These are phyloP conservation scores for Rhynchopsitta pachyrhyncha DNA, from an alignment of 2,113 vertebrate species.

Conservation along the genomic window DNA sequence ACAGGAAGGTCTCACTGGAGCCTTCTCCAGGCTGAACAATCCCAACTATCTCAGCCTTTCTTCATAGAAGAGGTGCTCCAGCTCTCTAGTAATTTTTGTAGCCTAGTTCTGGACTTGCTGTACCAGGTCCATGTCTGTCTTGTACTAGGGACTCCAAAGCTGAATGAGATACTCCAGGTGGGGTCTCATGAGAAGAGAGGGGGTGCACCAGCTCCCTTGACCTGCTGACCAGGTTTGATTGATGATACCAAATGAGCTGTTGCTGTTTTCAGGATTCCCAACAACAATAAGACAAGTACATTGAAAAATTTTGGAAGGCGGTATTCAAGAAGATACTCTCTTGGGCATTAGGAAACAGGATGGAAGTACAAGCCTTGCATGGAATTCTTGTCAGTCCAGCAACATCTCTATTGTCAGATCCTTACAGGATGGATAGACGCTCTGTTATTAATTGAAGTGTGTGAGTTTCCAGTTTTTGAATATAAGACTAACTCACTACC, in stretches of 20 bases:
- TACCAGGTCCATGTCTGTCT: not conserved
- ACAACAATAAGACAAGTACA: not conserved
- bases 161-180: not conserved
- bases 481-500: not conserved
- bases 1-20: not conserved
- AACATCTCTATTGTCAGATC: not conserved
- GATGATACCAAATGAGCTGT: not conserved
- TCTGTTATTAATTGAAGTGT: not conserved
- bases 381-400: not conserved
- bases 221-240: not conserved
- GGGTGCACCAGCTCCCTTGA: not conserved
- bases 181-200: not conserved
- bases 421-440: not conserved
- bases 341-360: not conserved
- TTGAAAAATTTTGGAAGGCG: not conserved
- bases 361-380: not conserved
- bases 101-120: accelerated
- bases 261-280: not conserved
- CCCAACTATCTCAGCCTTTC: not conserved
- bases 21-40: not conserved
- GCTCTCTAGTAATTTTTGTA: not conserved
- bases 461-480: not conserved
- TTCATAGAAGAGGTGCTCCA: not conserved
- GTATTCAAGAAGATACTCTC: not conserved
- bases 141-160: not conserved